Evolutionary conservation across 1,140 invertebrate genomes (phyloP), one percentile per base, ranked within the genome.

Genomic region (Listronotus bonariensis): DNA sequence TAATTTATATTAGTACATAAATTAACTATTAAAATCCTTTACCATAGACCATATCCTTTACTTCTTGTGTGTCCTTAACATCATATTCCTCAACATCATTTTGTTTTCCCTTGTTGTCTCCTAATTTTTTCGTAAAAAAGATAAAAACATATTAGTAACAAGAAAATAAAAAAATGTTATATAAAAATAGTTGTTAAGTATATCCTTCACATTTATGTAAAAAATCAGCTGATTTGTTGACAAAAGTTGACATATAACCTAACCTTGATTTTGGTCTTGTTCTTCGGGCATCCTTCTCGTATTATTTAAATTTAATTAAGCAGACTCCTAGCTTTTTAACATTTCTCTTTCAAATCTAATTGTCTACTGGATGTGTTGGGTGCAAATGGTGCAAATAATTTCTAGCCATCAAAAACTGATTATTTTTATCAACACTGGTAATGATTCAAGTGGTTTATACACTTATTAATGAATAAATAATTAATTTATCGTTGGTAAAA

Each of bases 61-160:
- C 58, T 69, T 79, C 77, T 18, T 72, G 56, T 56, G 57, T 64
- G 63, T 78, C 68, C 55, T 61, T 57, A 36, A 36, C 8, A 12
- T 36, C 34, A 3, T 36, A 20, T 32, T 59, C 51, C 42, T 68
- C 58, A n/a, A 43, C 36, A 48, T 42, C 55, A 54, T 64, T 60
- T 11, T n/a, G 6, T 64, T 70, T 72, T 10, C 58, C 45, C 20
- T 59, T 56, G 38, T 20, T 57, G 20, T 54, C 51, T 45, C 64
- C 72, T 68, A 67, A 65, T 74, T 75, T 78, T 79, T 77, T 79
- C 76, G 76, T 67, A 79, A 77, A 74, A 74, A 74, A 55, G 73
- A 76, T 59, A 77, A 73, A 59, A 66, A 54, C 64, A 66, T 65
- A 49, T 57, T 57, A 54, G 40, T n/a, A 18, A 49, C 10, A 55